Percentiles rank a stretch among this genome's conserved stretches.
phyloP scores from a whole-genome alignment of 2,888 invertebrate species.

The Eumacrocentrus americanus region DNA sequence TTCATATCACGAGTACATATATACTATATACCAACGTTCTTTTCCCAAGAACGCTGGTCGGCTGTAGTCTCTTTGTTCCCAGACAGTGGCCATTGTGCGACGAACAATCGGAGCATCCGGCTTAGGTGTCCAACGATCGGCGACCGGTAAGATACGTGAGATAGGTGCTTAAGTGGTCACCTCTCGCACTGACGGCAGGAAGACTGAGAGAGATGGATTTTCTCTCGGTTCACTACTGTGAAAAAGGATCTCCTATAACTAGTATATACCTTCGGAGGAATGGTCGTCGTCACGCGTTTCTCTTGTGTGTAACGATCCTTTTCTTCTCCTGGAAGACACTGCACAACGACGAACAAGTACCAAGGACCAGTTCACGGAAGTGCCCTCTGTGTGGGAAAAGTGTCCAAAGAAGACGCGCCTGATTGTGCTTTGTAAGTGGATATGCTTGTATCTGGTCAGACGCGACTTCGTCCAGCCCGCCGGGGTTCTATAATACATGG shows the following conservation, averaged over 20 bases:
- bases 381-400: background rate
- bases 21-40: no score
- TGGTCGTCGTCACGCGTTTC: no score
- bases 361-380: background rate
- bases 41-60: background rate
- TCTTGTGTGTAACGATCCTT: no score
- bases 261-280: no score
- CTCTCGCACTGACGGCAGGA: slow-evolving; percentile 1
- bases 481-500: no score
- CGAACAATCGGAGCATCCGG: slow-evolving; percentile 46
- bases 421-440: slow-evolving; percentile 10
- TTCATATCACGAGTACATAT: no score
- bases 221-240: background rate
- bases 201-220: background rate
- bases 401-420: background rate
- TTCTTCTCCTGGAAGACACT: no score
- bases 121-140: slow-evolving; percentile 43
- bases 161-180: slow-evolving; percentile 41
- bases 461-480: background rate
- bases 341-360: background rate
- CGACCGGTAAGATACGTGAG: slow-evolving; percentile 46
- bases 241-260: background rate
- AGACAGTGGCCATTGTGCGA: slow-evolving; percentile 40
- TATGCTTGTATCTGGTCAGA: slow-evolving; percentile 15
- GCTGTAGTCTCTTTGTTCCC: background rate